Base-by-base conservation (phyloP, 2,797 vertebrate species). In the Morus bassanus region DNA sequence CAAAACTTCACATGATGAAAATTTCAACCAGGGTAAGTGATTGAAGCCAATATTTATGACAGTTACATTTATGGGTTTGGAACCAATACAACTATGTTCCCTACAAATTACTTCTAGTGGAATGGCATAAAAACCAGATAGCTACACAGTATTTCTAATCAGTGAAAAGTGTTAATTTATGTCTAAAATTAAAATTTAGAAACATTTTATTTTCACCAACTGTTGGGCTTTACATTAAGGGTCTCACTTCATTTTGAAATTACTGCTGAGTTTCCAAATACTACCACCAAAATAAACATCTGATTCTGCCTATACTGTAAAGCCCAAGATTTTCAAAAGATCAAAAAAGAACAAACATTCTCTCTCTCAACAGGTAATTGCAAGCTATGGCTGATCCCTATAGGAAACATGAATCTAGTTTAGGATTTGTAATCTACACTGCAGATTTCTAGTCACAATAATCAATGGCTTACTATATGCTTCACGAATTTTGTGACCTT, bases 401-500 rank as follows among this genome's bases (percentile, higher is more conserved):
- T 6, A 81, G 85, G 88, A 64, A 85, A 64, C 3, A 11, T n/a
- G 68, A 85, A 76, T 79, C 53, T 68, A 61, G 41, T 61, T 94
- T 77, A 86, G 31, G 30, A 91, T 94, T 67, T 85, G 76, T 48
- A 95, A 96, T 82, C 72, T 33, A 74, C 46, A 43, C 72, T 74
- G 60, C 22, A 84, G 53, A 84, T 91, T 92, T 93, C 85, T 74
- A 91, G 92, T 93, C 83, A 93, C 97, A 97, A 89, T 97, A 98
- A 98, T 98, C 98, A 98, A 98, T 98, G 97, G 97, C 94, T 93
- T 86, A 96, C 92, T 97, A 97, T 97, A 98, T 97, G 98, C 97
- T 98, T 98, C 98, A 98, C 98, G 98, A 98, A 98, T 98, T 98
- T 98, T 97, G 95, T 98, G 98, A 98, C 98, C 98, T 98, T 98